These are phyloP conservation scores for Argyresthia albistria DNA, from an alignment of 2,888 invertebrate species.

Conservation along the genomic window DNA sequence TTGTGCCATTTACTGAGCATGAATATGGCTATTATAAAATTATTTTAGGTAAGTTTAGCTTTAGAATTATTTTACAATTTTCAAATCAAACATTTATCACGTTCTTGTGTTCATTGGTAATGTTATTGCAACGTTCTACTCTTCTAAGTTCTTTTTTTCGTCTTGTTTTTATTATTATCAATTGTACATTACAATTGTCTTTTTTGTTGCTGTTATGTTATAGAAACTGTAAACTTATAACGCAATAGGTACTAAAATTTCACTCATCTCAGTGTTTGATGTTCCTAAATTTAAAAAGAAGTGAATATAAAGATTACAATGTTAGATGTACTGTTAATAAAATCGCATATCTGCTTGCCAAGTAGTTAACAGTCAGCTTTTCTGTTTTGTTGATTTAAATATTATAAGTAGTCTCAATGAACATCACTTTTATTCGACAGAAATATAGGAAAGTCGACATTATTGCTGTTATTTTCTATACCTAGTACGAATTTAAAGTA, in stretches of 20 bases:
- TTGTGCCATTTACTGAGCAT: slow-evolving; percentile 57
- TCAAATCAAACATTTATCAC: slow-evolving; percentile 38
- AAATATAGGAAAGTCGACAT: background rate
- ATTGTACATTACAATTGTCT: background rate
- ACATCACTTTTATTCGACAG: background rate
- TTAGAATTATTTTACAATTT: slow-evolving; percentile 24
- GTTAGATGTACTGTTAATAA: slow-evolving; percentile 29
- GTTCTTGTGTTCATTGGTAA: slow-evolving; percentile 54
- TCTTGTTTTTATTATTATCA: slow-evolving; percentile 14
- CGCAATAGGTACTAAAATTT: slow-evolving; percentile 51
- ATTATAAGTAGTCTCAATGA: slow-evolving; percentile 1
- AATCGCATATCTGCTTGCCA: slow-evolving; percentile 55
- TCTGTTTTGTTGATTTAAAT: background rate
- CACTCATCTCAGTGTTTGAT: slow-evolving; percentile 68
- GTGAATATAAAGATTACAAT: slow-evolving; percentile 27
- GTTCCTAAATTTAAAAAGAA: slow-evolving; percentile 67
- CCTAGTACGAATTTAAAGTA: slow-evolving; percentile 15
- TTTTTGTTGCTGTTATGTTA: slow-evolving; percentile 39
- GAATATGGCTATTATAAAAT: slow-evolving; percentile 45
- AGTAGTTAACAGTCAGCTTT: background rate
- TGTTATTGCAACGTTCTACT: slow-evolving; percentile 37
- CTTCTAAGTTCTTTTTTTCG: slow-evolving; percentile 13
- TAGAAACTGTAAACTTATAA: slow-evolving; percentile 51
- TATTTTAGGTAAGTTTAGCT: background rate
- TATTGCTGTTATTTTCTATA: slow-evolving; percentile 2